phyloP scores from a whole-genome alignment of 2,113 vertebrate genomes.

The Nothocercus julius region DNA sequence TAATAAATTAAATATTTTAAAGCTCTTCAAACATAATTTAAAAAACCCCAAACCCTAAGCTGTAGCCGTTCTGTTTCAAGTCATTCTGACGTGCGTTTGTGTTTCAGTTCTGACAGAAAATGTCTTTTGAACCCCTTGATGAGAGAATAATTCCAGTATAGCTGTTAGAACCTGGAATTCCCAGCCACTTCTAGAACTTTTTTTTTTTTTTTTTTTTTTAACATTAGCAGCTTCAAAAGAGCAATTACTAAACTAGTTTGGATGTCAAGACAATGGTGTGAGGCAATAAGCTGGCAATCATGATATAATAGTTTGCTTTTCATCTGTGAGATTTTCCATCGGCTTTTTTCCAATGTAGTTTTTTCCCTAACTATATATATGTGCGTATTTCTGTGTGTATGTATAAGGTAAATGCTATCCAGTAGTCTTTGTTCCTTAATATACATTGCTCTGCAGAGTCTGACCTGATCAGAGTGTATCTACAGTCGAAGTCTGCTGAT shows the following conservation, averaged over 20 bases:
- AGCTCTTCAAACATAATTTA: constrained; percentile 47
- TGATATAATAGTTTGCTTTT: background rate
- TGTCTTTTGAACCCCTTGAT: constrained; percentile 62
- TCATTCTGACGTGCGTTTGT: constrained; percentile 15
- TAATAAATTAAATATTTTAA: constrained; percentile 62
- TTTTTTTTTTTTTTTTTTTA: background rate
- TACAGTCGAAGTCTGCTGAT: background rate
- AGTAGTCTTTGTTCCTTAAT: background rate
- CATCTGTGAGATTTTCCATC: background rate
- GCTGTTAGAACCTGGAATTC: constrained; percentile 52
- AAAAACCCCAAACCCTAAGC: constrained; percentile 19
- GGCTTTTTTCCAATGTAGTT: background rate
- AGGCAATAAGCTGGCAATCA: background rate
- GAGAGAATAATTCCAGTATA: background rate
- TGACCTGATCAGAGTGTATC: background rate
- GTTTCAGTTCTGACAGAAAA: constrained; percentile 37
- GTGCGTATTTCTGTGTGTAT: accelerated
- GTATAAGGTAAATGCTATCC: background rate
- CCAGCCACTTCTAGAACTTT: constrained; percentile 37
- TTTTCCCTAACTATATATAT: background rate
- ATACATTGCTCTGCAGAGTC: background rate
- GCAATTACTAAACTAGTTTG: background rate
- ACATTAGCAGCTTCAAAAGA: constrained; percentile 51
- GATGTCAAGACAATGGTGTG: constrained; percentile 33
- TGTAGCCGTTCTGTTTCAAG: constrained; percentile 54